Evolutionary conservation across 2,797 vertebrate species (phyloP), one percentile per base, ranked within the genome.

Genomic region (Pseudocheirus occidentalis): DNA sequence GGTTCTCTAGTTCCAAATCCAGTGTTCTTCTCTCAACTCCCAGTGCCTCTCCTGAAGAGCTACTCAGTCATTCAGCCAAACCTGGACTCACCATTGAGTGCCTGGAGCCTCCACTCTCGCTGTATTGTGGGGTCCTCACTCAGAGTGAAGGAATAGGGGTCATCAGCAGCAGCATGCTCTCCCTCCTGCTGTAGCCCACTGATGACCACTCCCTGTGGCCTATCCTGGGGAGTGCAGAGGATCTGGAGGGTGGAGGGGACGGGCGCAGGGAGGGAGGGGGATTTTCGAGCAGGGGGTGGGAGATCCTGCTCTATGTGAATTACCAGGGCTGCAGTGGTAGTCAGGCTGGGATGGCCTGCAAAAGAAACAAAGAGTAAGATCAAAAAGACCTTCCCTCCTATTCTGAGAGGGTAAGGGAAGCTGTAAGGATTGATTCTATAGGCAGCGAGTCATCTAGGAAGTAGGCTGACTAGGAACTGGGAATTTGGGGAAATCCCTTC

Each of bases 201-300:
- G 98, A 99, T 97, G 90, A 99, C 97, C 95, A 99, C 98, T 0
- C 99, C 99, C 87, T 99, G 99, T 90, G 98, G 98, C 95, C 99
- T 99, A 98, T 98, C 99, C 92, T 98, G 99, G 73, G 99, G 99
- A 0, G 99, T 99, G 94, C 99, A 99, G 97, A 99, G 98, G 97
- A 99, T 99, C 97, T 98, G 99, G 98, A 98, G 98, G 21, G 98
- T 99, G 91, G 99, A 98, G 62, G 99, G 98, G 40, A 99, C 98
- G 54, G 99, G 97, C 81, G 98, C 98, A 0, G 99, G 99, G 40
- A 81, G 21, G 73, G 73, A 81, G 73, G 73, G 40, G 2, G 73
- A 81, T 81, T 81, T 81, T 46, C 0, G n/a, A 93, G 98, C 98
- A 95, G 99, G 99, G 96, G 99, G 98, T 16, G 96, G 90, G 28